phyloP scores from a whole-genome alignment of 1,140 invertebrate species.

The Zophobas atratus region DNA sequence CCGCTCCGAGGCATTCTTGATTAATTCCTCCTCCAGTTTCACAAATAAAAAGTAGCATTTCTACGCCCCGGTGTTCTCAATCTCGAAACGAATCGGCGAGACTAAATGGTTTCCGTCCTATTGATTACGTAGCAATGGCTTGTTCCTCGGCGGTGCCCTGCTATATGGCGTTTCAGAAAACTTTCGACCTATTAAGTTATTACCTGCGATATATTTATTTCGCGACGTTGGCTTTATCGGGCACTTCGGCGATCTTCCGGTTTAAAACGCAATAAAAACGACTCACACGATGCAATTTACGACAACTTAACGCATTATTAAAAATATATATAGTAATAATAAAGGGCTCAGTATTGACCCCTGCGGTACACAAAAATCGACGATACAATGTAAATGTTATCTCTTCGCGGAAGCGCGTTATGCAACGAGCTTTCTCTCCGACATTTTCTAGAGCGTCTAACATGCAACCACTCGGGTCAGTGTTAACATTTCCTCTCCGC shows the following conservation, averaged over 20 bases:
- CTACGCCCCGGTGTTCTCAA: slow-evolving; percentile 49
- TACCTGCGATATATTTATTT: slow-evolving; percentile 42
- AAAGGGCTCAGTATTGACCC: no score
- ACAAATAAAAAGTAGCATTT: slow-evolving; percentile 55
- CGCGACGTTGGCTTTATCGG: slow-evolving; percentile 1
- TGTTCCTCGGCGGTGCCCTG: slow-evolving; percentile 6
- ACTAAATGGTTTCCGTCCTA: slow-evolving; percentile 54
- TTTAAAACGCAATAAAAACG: slow-evolving; percentile 30
- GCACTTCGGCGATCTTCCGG: slow-evolving; percentile 8
- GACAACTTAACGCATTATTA: no score
- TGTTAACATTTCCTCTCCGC: slow-evolving; percentile 43
- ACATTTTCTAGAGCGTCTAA: neutral
- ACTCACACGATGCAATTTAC: neutral
- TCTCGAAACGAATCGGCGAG: slow-evolving; percentile 54
- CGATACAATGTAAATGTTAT: neutral
- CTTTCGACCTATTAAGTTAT: slow-evolving; percentile 39
- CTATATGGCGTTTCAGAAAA: slow-evolving; percentile 33
- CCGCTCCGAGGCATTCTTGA: slow-evolving; percentile 53
- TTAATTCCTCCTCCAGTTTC: slow-evolving; percentile 53
- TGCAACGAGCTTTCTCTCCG: no score
- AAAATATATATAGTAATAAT: no score
- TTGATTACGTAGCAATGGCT: slow-evolving; percentile 48
- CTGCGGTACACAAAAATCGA: no score
- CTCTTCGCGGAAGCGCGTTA: neutral
- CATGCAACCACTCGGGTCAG: slow-evolving; percentile 18